A percentile compares a stretch with the other conserved stretches of the same genome.
phyloP scores from a whole-genome alignment of 1,140 invertebrate species.

The Macrostomum lignano region DNA sequence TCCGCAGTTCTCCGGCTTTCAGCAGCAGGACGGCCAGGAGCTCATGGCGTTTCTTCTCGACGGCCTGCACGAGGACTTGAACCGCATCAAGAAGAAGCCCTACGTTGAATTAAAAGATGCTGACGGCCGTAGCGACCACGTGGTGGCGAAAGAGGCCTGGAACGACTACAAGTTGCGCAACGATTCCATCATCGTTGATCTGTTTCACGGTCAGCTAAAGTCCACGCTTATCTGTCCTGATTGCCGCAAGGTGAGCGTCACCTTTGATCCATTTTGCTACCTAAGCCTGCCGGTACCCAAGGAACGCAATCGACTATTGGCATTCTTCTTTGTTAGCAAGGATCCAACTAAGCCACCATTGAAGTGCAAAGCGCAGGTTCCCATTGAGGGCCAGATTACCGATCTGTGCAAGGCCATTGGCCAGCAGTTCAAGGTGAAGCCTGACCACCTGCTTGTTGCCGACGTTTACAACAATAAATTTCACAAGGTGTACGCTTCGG shows the following conservation, averaged over 20 bases:
- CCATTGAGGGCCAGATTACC: conserved; percentile 15
- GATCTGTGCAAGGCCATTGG: conserved; percentile 20
- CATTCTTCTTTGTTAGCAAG: too few species aligned
- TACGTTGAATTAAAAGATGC: conserved; percentile 35
- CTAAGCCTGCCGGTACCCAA: conserved; percentile 37
- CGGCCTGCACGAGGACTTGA: conserved; percentile 38
- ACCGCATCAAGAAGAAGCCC: conserved; percentile 36
- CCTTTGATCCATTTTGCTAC: conserved; percentile 38
- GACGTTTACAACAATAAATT: conserved; percentile 32
- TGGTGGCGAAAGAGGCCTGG: conserved; percentile 34
- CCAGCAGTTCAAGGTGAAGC: conserved; percentile 10
- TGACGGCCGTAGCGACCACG: conserved; percentile 30
- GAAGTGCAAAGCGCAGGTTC: too few species aligned
- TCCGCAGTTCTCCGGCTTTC: conserved; percentile 34
- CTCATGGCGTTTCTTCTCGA: conserved; percentile 37
- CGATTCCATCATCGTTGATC: conserved; percentile 38
- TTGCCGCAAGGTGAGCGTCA: conserved; percentile 34
- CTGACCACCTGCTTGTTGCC: conserved; percentile 28
- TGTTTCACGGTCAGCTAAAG: conserved; percentile 37
- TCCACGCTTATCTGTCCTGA: conserved; percentile 37
- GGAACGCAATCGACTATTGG: too few species aligned
- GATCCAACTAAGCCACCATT: too few species aligned
- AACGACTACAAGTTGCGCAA: conserved; percentile 35
- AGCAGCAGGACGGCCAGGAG: conserved; percentile 36
- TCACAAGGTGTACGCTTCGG: conserved; percentile 28